These are phyloP conservation scores for Pycnomerus fuliginosus DNA, from an alignment of 2,888 invertebrate species.

Conservation along the genomic window DNA sequence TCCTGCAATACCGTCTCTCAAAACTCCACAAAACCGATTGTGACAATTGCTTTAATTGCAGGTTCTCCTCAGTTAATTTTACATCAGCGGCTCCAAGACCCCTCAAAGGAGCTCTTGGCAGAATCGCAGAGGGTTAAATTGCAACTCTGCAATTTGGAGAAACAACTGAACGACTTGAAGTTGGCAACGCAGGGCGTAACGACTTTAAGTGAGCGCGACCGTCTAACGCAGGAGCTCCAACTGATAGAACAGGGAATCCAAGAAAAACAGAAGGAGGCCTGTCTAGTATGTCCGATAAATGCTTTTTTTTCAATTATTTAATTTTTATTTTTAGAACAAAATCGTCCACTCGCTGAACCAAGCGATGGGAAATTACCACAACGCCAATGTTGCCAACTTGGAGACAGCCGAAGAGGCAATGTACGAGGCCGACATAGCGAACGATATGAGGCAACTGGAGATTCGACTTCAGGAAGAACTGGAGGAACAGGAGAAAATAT, in stretches of 20 bases:
- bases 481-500: conserved; percentile 63
- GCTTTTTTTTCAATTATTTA: neutral
- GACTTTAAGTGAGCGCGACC: conserved; percentile 57
- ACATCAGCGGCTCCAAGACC: conserved; percentile 47
- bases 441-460: conserved; percentile 66
- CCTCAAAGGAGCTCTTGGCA: conserved; percentile 53
- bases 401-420: conserved; percentile 56
- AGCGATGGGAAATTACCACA: conserved; percentile 38
- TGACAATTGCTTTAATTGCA: conserved; percentile 25
- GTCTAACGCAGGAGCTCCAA: conserved; percentile 60
- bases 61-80: conserved; percentile 46
- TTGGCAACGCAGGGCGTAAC: conserved; percentile 57
- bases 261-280: conserved; percentile 62
- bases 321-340: conserved; percentile 43
- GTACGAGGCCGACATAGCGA: conserved; percentile 65
- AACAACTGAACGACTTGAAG: conserved; percentile 62
- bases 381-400: conserved; percentile 32
- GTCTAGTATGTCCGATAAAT: conserved; percentile 43
- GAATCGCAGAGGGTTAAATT: conserved; percentile 63
- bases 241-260: conserved; percentile 63
- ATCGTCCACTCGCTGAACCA: conserved; percentile 47
- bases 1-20: too few species aligned
- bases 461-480: conserved; percentile 66
- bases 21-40: too few species aligned
- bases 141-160: conserved; percentile 61